Conservation (phyloP, 2,888 invertebrate genomes). For the Eupithecia pulchellata region DNA sequence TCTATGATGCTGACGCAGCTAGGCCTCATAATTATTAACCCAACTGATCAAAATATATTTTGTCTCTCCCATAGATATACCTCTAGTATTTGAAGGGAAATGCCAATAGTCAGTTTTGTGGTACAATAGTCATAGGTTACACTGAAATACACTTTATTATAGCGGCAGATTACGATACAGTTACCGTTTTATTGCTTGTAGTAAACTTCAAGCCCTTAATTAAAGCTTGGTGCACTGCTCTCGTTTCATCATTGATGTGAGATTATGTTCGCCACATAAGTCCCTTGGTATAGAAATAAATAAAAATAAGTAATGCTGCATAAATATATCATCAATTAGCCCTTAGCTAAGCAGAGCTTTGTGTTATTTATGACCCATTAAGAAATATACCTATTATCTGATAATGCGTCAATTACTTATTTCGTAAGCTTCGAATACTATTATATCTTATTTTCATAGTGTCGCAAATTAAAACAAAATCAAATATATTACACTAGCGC, state of each 20-base stretch:
- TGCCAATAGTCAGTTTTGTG: background rate
- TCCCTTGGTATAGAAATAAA: background rate
- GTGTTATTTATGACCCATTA: background rate
- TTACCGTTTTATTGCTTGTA: conserved; percentile 64
- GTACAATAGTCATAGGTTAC: background rate
- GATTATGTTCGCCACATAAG: background rate
- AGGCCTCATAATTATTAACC: background rate
- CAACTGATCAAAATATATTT: background rate
- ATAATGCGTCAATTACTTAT: background rate
- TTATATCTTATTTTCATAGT: background rate
- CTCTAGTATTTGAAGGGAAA: background rate
- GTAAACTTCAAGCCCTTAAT: conserved; percentile 5
- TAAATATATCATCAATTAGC: no score
- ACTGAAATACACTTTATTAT: background rate
- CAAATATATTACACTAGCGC: no score
- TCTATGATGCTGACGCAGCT: background rate
- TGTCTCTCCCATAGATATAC: background rate
- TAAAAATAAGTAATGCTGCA: no score
- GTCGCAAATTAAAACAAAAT: no score
- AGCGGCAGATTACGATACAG: conserved; percentile 54
- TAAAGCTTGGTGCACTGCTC: background rate
- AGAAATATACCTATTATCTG: background rate
- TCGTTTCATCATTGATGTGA: background rate
- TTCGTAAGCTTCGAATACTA: background rate
- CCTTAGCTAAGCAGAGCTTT: no score